These are phyloP conservation scores for Paratilapia polleni DNA, from an alignment of 2,113 vertebrate species.

Conservation along the genomic window DNA sequence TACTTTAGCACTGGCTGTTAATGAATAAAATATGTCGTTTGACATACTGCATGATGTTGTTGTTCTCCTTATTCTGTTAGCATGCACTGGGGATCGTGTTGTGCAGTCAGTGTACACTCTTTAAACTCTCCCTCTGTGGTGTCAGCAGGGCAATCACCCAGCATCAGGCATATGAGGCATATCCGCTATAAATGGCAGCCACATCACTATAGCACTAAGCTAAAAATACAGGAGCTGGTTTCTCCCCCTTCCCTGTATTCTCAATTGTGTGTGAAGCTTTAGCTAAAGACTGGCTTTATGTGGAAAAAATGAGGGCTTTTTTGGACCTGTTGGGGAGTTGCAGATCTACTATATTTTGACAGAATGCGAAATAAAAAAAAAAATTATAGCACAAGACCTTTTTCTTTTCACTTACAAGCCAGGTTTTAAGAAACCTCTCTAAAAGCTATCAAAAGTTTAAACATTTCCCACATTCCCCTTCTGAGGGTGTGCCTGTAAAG, in stretches of 20 bases:
- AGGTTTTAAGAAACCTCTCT: conserved; percentile 57
- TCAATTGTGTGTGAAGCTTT: conserved; percentile 60
- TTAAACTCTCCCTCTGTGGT: conserved; percentile 43
- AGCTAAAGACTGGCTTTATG: conserved; percentile 15
- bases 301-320: conserved; percentile 13
- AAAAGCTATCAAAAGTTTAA: conserved; percentile 72
- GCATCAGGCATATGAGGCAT: conserved; percentile 50
- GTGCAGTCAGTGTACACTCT: conserved; percentile 18
- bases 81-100: not conserved
- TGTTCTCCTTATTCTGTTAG: not conserved
- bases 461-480: conserved; percentile 65
- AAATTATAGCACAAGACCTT: conserved; percentile 22
- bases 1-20: not conserved
- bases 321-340: conserved; percentile 27
- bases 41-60: not conserved
- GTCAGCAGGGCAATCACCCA: conserved; percentile 51
- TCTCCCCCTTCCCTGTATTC: conserved; percentile 61
- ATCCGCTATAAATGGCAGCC: conserved; percentile 71
- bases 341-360: conserved; percentile 27
- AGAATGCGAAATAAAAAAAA: conserved; percentile 11
- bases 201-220: conserved; percentile 47
- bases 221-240: conserved; percentile 68
- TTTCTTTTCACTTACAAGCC: conserved; percentile 18
- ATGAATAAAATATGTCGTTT: not conserved
- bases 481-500: conserved; percentile 71